Conservation (phyloP, 2,888 invertebrate genomes). For the Cheilosia vernalis region DNA sequence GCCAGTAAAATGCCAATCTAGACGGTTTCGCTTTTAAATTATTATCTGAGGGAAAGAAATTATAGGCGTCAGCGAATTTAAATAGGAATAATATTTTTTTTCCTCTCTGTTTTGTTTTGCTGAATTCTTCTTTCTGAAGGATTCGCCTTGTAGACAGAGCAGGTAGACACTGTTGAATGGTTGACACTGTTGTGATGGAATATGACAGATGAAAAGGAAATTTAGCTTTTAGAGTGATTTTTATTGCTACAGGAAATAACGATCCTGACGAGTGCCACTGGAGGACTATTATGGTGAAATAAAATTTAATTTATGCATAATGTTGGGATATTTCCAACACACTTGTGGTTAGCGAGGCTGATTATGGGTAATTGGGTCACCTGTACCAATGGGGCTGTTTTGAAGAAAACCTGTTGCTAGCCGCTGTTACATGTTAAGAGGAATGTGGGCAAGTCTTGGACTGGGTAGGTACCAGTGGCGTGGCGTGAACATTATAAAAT, state of each 20-base stretch:
- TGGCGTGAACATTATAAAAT: no score
- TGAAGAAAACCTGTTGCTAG: neutral
- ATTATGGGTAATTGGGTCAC: constrained; percentile 2
- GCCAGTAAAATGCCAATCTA: constrained; percentile 55
- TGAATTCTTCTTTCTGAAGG: constrained; percentile 6
- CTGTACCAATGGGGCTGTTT: neutral
- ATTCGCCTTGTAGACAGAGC: neutral
- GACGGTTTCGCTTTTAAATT: constrained; percentile 24
- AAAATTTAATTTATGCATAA: constrained; percentile 5
- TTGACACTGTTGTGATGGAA: constrained; percentile 51
- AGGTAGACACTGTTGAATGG: constrained; percentile 41
- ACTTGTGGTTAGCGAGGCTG: neutral
- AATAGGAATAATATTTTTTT: constrained; percentile 19
- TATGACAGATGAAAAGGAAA: constrained; percentile 35
- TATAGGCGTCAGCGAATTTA: constrained; percentile 63
- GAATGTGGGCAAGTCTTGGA: neutral
- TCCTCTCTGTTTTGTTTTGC: constrained; percentile 1
- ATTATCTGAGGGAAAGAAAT: constrained; percentile 25
- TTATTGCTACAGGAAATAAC: constrained; percentile 39
- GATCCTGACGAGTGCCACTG: constrained; percentile 25
- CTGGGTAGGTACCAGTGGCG: no score
- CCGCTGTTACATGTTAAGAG: neutral
- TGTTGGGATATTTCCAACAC: neutral
- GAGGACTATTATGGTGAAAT: constrained; percentile 26
- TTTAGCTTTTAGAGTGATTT: constrained; percentile 8